Conservation (phyloP, 2,113 vertebrate genomes). For the Copsychus sechellarum region DNA sequence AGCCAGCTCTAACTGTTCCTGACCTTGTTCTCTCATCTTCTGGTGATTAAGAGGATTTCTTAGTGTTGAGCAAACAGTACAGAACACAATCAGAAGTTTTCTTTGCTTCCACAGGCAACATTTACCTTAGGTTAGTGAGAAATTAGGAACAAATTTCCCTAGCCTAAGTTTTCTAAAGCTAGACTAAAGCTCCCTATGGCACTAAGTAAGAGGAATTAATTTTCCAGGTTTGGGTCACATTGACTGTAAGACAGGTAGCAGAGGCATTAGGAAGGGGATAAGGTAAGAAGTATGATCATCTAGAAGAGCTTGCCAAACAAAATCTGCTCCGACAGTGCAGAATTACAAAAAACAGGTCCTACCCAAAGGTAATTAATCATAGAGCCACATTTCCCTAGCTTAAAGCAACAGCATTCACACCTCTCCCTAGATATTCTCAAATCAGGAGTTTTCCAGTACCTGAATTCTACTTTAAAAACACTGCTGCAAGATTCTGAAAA, state of each 20-base stretch:
- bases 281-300: neutral
- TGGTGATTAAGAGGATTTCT: neutral
- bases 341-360: neutral
- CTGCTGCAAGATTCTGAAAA: neutral
- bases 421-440: neutral
- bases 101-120: neutral
- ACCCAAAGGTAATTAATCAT: neutral
- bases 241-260: neutral
- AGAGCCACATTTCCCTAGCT: neutral
- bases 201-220: neutral
- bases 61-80: neutral
- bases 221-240: neutral
- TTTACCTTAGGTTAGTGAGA: neutral
- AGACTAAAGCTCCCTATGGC: neutral
- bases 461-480: neutral
- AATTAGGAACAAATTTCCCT: neutral
- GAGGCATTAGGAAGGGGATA: neutral
- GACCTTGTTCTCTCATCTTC: neutral
- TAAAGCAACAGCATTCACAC: neutral
- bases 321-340: neutral
- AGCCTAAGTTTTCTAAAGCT: neutral
- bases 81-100: neutral
- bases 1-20: neutral
- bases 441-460: neutral
- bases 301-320: neutral